Evolutionary conservation across 2,797 vertebrate species (phyloP), one percentile per base, ranked within the genome.

Genomic region (Catharus ustulatus): DNA sequence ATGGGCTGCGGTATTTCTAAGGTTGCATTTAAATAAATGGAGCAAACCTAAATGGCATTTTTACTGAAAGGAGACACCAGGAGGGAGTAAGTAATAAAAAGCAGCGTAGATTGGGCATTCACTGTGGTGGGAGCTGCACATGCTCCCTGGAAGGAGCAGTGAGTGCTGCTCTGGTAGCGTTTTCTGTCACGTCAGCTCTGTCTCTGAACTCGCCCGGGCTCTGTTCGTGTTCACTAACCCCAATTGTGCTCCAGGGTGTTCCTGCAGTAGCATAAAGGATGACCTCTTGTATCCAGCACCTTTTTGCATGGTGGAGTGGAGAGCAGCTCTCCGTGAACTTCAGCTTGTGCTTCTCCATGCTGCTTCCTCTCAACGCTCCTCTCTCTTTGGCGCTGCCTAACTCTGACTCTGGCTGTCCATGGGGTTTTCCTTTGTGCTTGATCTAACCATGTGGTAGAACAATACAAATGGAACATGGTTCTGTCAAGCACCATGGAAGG

Each of bases 341-440:
- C 98, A 98, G 97, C 98, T 98, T 97, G 94, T 96, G 97, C 98
- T 98, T 98, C 98, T 98, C 96, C 96, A 86, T 96, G 96, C 97
- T 97, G 95, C 96, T 97, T 97, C 97, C 91, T 97, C 94, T 97
- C 96, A 97, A 97, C 93, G 97, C 97, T 98, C 98, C 97, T 98
- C 97, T 98, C 97, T 98, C 98, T 98, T 80, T 98, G 97, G 96
- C 97, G 96, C 98, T 98, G 98, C 98, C 98, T 98, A 98, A 98
- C 98, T 98, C 98, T 98, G 98, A 98, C 97, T 98, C 98, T 98
- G 97, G 97, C 98, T 98, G 85, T 98, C 98, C 97, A 98, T 98
- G 98, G 98, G 98, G 99, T 99, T 99, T 99, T 99, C 99, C 99
- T 98, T 99, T 99, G 99, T 99, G 99, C 99, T 99, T 99, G 99